Percentiles rank a stretch among this genome's conserved stretches.
phyloP scores from a whole-genome alignment of 2,888 invertebrate genomes.

The Pachymerium ferrugineum region DNA sequence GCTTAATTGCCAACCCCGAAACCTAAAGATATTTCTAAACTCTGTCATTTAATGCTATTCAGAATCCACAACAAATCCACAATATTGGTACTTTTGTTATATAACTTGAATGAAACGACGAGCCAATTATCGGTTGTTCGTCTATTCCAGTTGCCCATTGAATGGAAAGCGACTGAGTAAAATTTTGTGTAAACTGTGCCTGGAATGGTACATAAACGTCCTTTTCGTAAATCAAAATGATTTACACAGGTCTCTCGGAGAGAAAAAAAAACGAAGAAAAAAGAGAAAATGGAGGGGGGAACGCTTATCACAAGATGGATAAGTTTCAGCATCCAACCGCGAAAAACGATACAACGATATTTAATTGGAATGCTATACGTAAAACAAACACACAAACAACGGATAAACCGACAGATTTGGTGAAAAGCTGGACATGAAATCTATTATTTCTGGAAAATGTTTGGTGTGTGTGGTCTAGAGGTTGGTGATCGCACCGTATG shows the following conservation, averaged over 20 bases:
- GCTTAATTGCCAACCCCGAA: too few relatives aligned
- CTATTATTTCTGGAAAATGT: neutral
- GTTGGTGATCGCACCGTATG: neutral
- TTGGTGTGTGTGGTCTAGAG: slow-evolving; percentile 7
- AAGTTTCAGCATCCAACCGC: slow-evolving; percentile 13
- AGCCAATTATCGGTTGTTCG: neutral
- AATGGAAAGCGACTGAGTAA: neutral
- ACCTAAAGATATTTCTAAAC: too few relatives aligned
- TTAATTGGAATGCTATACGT: neutral
- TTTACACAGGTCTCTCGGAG: neutral
- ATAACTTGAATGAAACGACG: too few relatives aligned
- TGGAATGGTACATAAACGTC: slow-evolving; percentile 15
- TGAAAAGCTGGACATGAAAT: neutral
- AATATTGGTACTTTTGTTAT: too few relatives aligned
- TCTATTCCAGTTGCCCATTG: neutral
- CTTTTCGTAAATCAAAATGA: slow-evolving; percentile 20
- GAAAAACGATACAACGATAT: neutral
- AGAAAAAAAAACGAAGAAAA: neutral
- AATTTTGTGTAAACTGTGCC: neutral
- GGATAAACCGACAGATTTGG: too few relatives aligned
- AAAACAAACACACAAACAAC: too few relatives aligned
- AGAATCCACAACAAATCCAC: too few relatives aligned
- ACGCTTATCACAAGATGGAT: neutral
- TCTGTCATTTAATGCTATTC: too few relatives aligned
- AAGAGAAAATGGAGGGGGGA: neutral